Percentiles rank a stretch among this genome's conserved stretches.
Conservation (phyloP, 2,888 invertebrate genomes). For the Leptinotarsa juncta region DNA sequence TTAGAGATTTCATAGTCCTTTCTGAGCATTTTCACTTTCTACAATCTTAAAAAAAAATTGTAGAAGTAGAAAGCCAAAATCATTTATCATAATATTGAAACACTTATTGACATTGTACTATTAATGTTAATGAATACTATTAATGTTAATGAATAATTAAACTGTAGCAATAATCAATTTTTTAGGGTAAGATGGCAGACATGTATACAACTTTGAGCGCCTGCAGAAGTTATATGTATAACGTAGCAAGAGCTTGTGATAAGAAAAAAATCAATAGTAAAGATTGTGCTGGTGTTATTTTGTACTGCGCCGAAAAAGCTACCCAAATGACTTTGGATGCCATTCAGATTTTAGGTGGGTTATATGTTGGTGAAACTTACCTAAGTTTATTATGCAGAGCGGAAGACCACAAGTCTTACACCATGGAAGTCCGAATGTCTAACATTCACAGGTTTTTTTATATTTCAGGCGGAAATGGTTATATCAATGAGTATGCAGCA, state of each 20-base stretch:
- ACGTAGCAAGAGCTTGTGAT: constrained; percentile 86
- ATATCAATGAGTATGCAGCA: constrained; percentile 96
- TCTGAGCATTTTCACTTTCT: too few species aligned
- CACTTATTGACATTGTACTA: too few species aligned
- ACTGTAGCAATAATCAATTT: constrained; percentile 45
- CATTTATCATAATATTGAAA: too few species aligned
- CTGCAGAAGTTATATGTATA: constrained; percentile 91
- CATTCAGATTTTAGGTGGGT: constrained; percentile 91
- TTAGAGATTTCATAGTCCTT: too few species aligned
- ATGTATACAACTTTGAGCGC: constrained; percentile 92
- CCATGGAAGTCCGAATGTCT: too few species aligned
- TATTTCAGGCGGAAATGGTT: constrained; percentile 93
- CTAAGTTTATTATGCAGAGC: too few species aligned
- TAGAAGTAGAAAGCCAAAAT: too few species aligned
- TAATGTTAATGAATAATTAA: background rate
- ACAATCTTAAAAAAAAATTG: too few species aligned
- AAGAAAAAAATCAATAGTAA: constrained; percentile 79
- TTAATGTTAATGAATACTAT: too few species aligned
- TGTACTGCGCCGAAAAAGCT: constrained; percentile 91
- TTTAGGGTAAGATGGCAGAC: constrained; percentile 92
- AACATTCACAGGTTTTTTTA: too few species aligned
- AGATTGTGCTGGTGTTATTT: constrained; percentile 95
- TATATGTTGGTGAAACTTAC: background rate
- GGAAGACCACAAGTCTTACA: too few species aligned
- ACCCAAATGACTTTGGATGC: constrained; percentile 91